A percentile compares a stretch with the other conserved stretches of the same genome.
Conservation (phyloP, 2,113 vertebrate species). For the Lynx canadensis region DNA sequence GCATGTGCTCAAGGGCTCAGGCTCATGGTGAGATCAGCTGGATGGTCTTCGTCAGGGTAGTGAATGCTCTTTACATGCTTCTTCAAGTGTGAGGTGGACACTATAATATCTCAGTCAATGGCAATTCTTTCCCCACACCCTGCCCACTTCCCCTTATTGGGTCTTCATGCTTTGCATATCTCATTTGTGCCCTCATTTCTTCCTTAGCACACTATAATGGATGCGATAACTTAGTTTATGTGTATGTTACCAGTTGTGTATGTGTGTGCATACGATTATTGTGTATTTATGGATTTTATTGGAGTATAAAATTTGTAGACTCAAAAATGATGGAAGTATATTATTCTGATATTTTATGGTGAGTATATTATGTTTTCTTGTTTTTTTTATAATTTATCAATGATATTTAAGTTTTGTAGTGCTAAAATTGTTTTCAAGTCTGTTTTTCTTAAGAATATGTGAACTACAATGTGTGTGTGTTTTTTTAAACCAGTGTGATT, state of each 20-base stretch:
- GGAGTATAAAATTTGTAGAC: neutral
- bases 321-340: neutral
- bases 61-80: neutral
- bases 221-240: neutral
- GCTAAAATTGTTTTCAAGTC: slow-evolving; percentile 7
- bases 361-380: neutral
- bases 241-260: neutral
- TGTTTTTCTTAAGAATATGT: neutral
- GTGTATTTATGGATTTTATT: neutral
- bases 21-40: neutral
- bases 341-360: slow-evolving; percentile 28
- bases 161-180: neutral
- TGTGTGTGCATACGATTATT: neutral
- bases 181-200: neutral
- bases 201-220: neutral
- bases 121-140: neutral
- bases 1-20: neutral
- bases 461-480: neutral
- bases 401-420: neutral
- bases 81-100: neutral
- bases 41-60: too few species aligned
- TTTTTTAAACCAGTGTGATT: neutral
- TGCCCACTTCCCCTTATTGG: neutral
- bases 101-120: too few species aligned
- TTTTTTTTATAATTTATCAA: neutral